Evolutionary conservation across 2,113 vertebrate species (phyloP), one percentile per base, ranked within the genome.

Genomic region (Sardina pilchardus): DNA sequence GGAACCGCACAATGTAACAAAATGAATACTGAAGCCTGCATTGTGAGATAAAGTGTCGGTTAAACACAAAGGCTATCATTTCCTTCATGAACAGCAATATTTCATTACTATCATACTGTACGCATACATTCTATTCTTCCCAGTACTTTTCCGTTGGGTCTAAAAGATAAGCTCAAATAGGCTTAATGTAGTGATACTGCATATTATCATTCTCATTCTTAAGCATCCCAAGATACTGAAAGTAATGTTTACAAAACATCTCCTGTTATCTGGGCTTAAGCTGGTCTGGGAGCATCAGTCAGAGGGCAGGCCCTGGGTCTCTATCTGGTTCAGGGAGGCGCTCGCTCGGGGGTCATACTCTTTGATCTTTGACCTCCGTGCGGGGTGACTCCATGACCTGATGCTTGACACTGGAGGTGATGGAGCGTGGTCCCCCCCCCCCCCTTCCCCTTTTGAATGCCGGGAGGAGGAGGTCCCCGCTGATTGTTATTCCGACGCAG

Each of bases 341-440:
- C 30, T 36, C 30, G 1, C 71, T 34, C 71, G 16, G 10, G 30
- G 71, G 71, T 36, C 71, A 78, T 78, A 34, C 71, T 78, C 71
- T 78, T 78, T 78, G 71, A 34, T 12, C 71, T 78, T 78, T 36
- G 71, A 12, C 71, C 71, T 67, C n/a, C 30, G 56, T 24, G 21
- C 56, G 14, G 26, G 8, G 71, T 36, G 71, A 36, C 71, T 78
- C 71, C 14, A 5, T 78, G 71, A 71, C 26, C 63, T 71, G 26
- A 78, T 5, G 71, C 71, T 78, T 78, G 71, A 78, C 71, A 78
- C 71, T 78, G 71, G 71, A 36, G 71, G 71, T 78, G 71, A 78
- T 78, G 71, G 30, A 78, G 71, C 71, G 71, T 36, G 71, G 10
- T 17, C 71, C 17, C 1, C 30, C 30, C 67, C 59, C 59, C 59